Evolutionary conservation across 2,888 invertebrate species (phyloP), one percentile per base, ranked within the genome.

Genomic region (Holacanthella duospinosa): DNA sequence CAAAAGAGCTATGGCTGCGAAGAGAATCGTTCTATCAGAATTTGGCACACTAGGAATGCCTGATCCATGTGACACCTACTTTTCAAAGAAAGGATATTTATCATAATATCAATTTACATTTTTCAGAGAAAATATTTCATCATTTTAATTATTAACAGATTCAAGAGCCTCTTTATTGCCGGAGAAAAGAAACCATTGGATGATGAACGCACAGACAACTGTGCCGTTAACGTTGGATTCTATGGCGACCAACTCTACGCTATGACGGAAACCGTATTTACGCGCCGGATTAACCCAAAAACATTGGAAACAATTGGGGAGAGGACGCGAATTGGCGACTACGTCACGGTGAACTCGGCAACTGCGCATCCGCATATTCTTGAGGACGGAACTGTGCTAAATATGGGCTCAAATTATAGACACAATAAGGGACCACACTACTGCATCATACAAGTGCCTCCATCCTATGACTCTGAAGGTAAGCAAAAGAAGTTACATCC

Each of bases 181-280:
- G n/a, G 3, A 16, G 36, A 36, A 16, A 29, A 68, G 69, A 66
- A 62, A 44, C 55, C 61, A n/a, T n/a, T n/a, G n/a, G n/a, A n/a
- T n/a, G n/a, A n/a, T n/a, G 74, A 74, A 29, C 65, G 74, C 29
- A 77, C 78, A 0, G 81, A 81, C 71, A 81, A 81, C 69, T 77
- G 77, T 27, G 67, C 72, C 26, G 78, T 80, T 1, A 78, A 77
- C 58, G 74, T 80, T 19, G 75, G 75, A 60, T 73, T 74, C 28
- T 67, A 76, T 29, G 75, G 76, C 3, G 78, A 79, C 66, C 74
- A 76, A 57, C 65, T 80, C 9, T 79, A 77, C 64, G 77, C 79
- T 1, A 66, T 77, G 28, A 79, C 80, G 1, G 80, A 80, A 71
- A 77, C 77, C 0, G 73, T 74, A 28, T 68, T 70, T n/a, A 71